A percentile compares a stretch with the other conserved stretches of the same genome.
Conservation (phyloP, 2,888 invertebrate species). For the Thecophora atra region DNA sequence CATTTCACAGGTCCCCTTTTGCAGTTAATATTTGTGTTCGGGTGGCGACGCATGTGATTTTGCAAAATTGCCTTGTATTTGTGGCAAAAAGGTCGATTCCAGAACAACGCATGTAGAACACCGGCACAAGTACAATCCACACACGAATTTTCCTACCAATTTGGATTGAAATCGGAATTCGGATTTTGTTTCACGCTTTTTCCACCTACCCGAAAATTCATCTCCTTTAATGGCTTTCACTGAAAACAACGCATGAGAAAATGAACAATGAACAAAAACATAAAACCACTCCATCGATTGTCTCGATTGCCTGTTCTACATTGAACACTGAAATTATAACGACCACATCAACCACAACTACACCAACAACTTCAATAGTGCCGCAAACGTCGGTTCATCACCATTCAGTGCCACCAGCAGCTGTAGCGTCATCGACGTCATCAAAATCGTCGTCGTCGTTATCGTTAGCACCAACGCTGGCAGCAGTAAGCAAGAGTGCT, state of each 20-base stretch:
- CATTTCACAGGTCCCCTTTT: background rate
- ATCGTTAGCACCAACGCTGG: background rate
- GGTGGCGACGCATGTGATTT: constrained; percentile 14
- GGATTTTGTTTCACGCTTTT: background rate
- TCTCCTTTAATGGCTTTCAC: constrained; percentile 24
- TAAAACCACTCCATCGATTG: constrained; percentile 49
- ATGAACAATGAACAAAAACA: constrained; percentile 57
- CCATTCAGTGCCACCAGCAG: constrained; percentile 8
- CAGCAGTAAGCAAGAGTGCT: constrained; percentile 35
- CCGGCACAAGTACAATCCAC: background rate
- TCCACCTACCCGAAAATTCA: background rate
- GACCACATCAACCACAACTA: constrained; percentile 60
- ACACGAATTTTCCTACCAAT: background rate
- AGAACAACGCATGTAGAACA: background rate
- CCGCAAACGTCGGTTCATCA: constrained; percentile 21
- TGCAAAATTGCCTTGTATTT: constrained; percentile 5
- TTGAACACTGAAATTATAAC: constrained; percentile 60
- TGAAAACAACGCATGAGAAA: constrained; percentile 48
- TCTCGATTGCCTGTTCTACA: constrained; percentile 59
- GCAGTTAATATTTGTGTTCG: background rate
- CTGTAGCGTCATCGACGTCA: constrained; percentile 15
- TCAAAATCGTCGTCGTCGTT: constrained; percentile 17
- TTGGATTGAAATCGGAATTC: background rate
- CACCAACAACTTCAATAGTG: constrained; percentile 51
- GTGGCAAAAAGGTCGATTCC: background rate